Evolutionary conservation across 2,888 invertebrate species (phyloP), one percentile per base, ranked within the genome.

Genomic region (Orthosia incerta): DNA sequence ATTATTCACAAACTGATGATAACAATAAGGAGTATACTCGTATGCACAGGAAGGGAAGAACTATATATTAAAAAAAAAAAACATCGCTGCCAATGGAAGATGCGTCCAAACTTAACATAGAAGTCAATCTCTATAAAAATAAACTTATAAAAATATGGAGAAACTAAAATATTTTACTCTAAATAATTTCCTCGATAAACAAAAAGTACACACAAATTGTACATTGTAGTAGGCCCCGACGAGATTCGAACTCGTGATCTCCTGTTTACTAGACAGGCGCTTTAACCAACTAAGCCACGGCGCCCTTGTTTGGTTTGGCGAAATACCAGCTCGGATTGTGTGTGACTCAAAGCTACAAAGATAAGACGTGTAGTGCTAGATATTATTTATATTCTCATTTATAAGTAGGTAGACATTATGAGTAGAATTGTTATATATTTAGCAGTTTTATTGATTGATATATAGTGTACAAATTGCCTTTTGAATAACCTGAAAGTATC

Each of bases 211-310:
- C 18, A 20, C 18, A 1, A 0, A 13, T 15, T 15, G 60, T 45
- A 18, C 20, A 18, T 3, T 15, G 1, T 3, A 0, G 55, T 56
- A 86, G 87, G 81, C 84, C 84, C 71, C 81, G 83, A 66, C 77
- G 82, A 79, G 94, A 95, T 95, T 95, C 94, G 95, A 95, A 95
- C 94, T 95, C 94, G 86, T 89, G 94, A 95, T 95, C 95, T 95
- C 94, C 95, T 95, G 95, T 95, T 95, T 95, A 95, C 95, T 95
- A 95, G 94, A 95, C 95, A 95, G 95, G 95, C 95, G 95, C 94
- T 94, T 94, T 94, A 94, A 94, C 94, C 95, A 94, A 94, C 93
- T 94, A 94, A 94, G 95, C 95, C 94, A 95, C 94, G 95, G 94
- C 93, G 94, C 95, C 93, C 53, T 57, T 69, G 0, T 3, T 0